These are phyloP conservation scores for Aphodius sticticus DNA, from an alignment of 2,888 invertebrate species.

Conservation along the genomic window DNA sequence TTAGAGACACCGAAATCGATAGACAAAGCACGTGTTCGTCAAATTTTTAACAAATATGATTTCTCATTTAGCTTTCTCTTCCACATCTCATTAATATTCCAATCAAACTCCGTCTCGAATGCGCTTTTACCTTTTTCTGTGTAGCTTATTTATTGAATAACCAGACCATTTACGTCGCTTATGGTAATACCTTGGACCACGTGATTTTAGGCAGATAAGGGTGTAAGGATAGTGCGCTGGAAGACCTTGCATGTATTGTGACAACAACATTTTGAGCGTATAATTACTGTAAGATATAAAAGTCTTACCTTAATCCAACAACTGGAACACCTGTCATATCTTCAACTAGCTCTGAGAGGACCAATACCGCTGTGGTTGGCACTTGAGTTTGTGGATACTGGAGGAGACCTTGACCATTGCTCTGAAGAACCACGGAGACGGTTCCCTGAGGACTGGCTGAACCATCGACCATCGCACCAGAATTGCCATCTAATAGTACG, in stretches of 20 bases:
- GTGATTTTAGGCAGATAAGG: neutral
- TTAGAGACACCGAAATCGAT: too few species aligned
- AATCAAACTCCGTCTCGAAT: constrained; percentile 6
- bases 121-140: constrained; percentile 11
- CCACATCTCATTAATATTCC: constrained; percentile 18
- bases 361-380: constrained; percentile 71
- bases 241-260: too few species aligned
- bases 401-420: constrained; percentile 63
- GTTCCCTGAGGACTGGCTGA: constrained; percentile 58
- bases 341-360: constrained; percentile 76
- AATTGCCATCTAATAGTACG: constrained; percentile 63
- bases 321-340: constrained; percentile 74
- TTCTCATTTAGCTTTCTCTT: constrained; percentile 14
- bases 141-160: constrained; percentile 14
- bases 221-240: neutral
- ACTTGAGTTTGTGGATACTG: constrained; percentile 64
- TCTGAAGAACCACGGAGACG: constrained; percentile 62
- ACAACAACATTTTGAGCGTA: too few species aligned
- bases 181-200: constrained; percentile 8
- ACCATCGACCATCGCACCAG: constrained; percentile 65
- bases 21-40: too few species aligned
- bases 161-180: neutral
- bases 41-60: neutral
- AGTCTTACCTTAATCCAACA: constrained; percentile 69
- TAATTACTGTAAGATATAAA: neutral